Conservation (phyloP, 2,113 vertebrate species). For the Microtus pennsylvanicus region DNA sequence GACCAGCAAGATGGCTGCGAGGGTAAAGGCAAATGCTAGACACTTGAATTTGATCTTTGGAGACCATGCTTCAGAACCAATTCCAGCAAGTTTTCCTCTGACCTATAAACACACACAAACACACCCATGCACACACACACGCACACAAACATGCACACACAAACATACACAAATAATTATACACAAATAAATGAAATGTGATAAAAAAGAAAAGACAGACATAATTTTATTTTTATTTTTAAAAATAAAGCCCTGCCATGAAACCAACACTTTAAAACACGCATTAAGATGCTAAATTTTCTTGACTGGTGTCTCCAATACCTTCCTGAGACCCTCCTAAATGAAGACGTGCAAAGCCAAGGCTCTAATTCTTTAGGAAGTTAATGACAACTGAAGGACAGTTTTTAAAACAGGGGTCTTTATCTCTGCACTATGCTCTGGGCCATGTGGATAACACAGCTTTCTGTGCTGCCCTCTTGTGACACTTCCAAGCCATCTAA, state of each 20-base stretch:
- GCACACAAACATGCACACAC: neutral
- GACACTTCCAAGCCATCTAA: constrained; percentile 16
- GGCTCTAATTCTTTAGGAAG: constrained; percentile 33
- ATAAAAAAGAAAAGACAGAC: neutral
- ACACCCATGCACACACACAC: neutral
- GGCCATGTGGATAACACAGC: neutral
- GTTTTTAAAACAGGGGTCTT: neutral
- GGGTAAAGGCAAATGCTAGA: no score
- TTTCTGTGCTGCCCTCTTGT: constrained; percentile 34
- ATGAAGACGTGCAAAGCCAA: neutral
- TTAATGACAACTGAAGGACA: constrained; percentile 28
- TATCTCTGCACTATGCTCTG: neutral
- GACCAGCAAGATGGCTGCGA: neutral
- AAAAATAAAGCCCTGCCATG: constrained; percentile 12
- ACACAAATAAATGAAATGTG: neutral
- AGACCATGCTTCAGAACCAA: neutral
- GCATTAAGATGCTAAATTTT: neutral
- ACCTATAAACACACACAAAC: no score
- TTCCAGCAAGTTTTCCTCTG: neutral
- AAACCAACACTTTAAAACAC: neutral
- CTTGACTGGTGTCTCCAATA: neutral
- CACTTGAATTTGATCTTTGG: neutral
- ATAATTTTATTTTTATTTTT: neutral
- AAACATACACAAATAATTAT: neutral
- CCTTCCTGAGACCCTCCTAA: neutral